These are phyloP conservation scores for Periophthalmodon schlosseri DNA, from an alignment of 2,113 vertebrate species.

Conservation along the genomic window DNA sequence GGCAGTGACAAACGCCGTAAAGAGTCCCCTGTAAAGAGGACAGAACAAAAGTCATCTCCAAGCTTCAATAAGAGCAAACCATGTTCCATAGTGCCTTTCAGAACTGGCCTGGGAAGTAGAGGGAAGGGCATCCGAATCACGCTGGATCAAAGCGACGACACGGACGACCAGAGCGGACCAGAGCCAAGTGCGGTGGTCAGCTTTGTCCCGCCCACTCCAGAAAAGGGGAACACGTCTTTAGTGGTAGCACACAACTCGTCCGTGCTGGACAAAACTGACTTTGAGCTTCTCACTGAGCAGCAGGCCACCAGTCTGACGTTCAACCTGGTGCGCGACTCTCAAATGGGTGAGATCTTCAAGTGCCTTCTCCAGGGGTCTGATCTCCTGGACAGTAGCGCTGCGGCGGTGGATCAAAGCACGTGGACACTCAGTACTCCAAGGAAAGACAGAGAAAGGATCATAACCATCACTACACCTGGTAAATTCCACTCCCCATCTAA, in stretches of 20 bases:
- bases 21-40: constrained; percentile 47
- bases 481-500: constrained; percentile 76
- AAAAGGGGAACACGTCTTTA: constrained; percentile 42
- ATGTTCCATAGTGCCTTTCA: constrained; percentile 25
- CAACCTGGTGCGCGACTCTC: constrained; percentile 92
- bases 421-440: constrained; percentile 87
- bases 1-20: constrained; percentile 45
- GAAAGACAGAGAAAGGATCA: constrained; percentile 80
- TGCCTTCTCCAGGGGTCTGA: constrained; percentile 93
- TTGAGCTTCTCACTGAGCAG: constrained; percentile 92
- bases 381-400: constrained; percentile 80
- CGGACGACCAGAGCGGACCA: neutral
- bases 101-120: constrained; percentile 76
- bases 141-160: constrained; percentile 13
- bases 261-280: constrained; percentile 80
- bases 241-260: constrained; percentile 61
- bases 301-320: constrained; percentile 92
- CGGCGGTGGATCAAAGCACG: constrained; percentile 71
- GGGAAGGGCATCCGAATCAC: constrained; percentile 78
- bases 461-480: constrained; percentile 68
- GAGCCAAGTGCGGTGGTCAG: constrained; percentile 8
- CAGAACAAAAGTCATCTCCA: neutral
- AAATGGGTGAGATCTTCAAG: constrained; percentile 98
- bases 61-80: constrained; percentile 8
- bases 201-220: constrained; percentile 36